phyloP scores from a whole-genome alignment of 2,888 invertebrate species.

The Abscondita cerata region DNA sequence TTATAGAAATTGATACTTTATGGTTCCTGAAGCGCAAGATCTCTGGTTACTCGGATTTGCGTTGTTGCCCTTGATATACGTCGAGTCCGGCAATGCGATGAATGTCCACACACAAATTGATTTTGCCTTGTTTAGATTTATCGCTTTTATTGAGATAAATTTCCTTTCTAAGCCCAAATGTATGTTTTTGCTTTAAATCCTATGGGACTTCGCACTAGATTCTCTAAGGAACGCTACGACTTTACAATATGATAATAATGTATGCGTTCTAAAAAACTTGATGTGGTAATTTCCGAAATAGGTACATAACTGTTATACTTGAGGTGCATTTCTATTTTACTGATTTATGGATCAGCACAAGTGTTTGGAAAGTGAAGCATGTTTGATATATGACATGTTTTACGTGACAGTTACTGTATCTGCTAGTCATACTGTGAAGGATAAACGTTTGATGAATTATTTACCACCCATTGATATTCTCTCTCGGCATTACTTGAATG shows the following conservation, averaged over 20 bases:
- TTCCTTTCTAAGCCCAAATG: constrained; percentile 38
- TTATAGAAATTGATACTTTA: constrained; percentile 56
- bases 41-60: constrained; percentile 50
- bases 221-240: background rate
- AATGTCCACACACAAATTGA: constrained; percentile 52
- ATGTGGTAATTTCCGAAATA: too few species aligned
- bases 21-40: constrained; percentile 50
- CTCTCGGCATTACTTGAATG: too few species aligned
- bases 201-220: background rate
- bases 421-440: constrained; percentile 5
- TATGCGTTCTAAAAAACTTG: too few species aligned
- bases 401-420: constrained; percentile 1
- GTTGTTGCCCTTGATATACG: constrained; percentile 43
- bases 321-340: background rate
- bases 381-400: constrained; percentile 8
- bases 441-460: background rate
- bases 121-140: constrained; percentile 54
- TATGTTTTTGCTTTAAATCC: constrained; percentile 22
- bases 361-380: background rate
- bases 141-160: constrained; percentile 56
- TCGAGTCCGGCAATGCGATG: constrained; percentile 43
- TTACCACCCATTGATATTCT: too few species aligned
- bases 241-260: too few species aligned
- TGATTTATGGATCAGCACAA: constrained; percentile 1
- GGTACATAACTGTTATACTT: background rate